Conservation (phyloP, 2,113 vertebrate genomes). For the Dicrurus megarhynchus region DNA sequence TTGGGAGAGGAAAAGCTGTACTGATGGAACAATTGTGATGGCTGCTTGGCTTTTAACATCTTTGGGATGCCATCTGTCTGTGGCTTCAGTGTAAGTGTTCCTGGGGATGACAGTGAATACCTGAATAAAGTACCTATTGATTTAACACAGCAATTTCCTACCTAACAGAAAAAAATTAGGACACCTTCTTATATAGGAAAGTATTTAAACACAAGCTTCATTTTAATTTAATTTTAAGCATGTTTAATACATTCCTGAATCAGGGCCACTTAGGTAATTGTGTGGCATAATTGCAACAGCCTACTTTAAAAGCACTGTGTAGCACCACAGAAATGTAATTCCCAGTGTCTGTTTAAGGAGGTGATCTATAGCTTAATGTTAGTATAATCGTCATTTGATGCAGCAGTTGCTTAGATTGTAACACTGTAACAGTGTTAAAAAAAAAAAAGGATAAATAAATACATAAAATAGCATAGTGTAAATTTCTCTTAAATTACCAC, state of each 20-base stretch:
- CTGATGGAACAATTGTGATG: background rate
- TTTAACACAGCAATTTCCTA: background rate
- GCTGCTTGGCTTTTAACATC: background rate
- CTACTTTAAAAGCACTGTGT: constrained; percentile 11
- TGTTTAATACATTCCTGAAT: constrained; percentile 30
- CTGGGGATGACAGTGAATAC: background rate
- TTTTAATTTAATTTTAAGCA: constrained; percentile 51
- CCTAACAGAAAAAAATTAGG: background rate
- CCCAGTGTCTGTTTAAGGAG: constrained; percentile 41
- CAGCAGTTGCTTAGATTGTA: constrained; percentile 25
- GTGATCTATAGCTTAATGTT: constrained; percentile 46
- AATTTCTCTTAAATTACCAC: constrained; percentile 66
- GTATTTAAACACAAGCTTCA: constrained; percentile 1
- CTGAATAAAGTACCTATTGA: background rate
- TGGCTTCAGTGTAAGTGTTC: background rate
- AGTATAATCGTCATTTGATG: constrained; percentile 57
- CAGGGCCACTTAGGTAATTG: constrained; percentile 41
- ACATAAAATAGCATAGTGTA: constrained; percentile 58
- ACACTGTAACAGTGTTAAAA: background rate
- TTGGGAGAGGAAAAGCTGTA: background rate
- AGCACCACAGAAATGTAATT: constrained; percentile 29
- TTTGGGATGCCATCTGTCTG: background rate
- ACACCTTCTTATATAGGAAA: background rate
- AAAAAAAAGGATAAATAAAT: constrained; percentile 58
- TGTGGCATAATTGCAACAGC: constrained; percentile 28